Conservation (phyloP, 2,888 invertebrate species). For the Napeogenes sylphis region DNA sequence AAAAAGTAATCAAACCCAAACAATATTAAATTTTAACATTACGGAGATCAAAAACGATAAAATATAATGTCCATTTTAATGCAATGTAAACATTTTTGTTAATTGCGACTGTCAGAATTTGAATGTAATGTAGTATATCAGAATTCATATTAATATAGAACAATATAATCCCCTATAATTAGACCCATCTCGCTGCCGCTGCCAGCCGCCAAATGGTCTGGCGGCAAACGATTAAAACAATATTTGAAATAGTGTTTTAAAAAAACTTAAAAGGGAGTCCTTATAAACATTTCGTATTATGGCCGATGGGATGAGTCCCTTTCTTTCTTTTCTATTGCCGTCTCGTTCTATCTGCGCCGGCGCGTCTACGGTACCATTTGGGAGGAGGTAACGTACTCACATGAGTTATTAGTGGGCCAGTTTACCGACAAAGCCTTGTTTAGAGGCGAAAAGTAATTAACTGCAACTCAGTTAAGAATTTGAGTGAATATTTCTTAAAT, state of each 20-base stretch:
- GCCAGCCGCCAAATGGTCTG: slow-evolving; percentile 68
- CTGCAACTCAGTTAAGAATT: slow-evolving; percentile 68
- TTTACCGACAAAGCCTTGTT: slow-evolving; percentile 75
- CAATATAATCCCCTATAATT: slow-evolving; percentile 61
- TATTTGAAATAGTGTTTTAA: slow-evolving; percentile 73
- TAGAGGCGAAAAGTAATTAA: slow-evolving; percentile 71
- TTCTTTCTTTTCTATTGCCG: slow-evolving; percentile 38
- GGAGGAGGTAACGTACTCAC: slow-evolving; percentile 55
- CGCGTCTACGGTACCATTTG: slow-evolving; percentile 65
- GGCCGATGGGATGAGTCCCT: slow-evolving; percentile 39
- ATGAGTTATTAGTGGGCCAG: slow-evolving; percentile 64
- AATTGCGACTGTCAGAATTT: slow-evolving; percentile 56
- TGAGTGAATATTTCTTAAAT: slow-evolving; percentile 25
- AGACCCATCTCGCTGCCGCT: slow-evolving; percentile 43
- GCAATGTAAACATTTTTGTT: slow-evolving; percentile 39
- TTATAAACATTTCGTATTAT: slow-evolving; percentile 69
- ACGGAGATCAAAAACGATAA: background rate
- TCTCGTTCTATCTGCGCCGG: slow-evolving; percentile 63
- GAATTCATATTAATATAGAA: slow-evolving; percentile 47
- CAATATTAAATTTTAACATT: slow-evolving; percentile 1
- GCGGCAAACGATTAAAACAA: slow-evolving; percentile 76
- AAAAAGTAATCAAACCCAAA: slow-evolving; percentile 1
- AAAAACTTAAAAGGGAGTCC: slow-evolving; percentile 70
- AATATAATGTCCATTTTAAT: slow-evolving; percentile 6
- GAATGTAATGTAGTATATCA: slow-evolving; percentile 42